These are phyloP conservation scores for Aviceda subcristata DNA, from an alignment of 2,113 vertebrate species.

Conservation along the genomic window DNA sequence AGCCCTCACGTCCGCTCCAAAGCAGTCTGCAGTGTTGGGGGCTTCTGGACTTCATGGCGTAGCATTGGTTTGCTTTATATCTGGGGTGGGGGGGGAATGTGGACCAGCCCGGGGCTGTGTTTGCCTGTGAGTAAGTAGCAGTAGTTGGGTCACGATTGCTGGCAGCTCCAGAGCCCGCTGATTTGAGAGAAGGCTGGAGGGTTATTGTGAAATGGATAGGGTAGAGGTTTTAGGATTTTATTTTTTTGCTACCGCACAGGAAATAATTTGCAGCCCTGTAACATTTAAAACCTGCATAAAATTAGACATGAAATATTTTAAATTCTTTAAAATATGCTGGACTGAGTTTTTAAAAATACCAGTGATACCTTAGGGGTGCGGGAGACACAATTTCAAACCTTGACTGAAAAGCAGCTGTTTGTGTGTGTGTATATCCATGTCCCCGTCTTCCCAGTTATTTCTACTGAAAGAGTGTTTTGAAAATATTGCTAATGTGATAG, in stretches of 20 bases:
- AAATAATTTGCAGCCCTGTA: not conserved
- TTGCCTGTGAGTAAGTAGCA: not conserved
- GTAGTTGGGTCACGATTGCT: accelerated
- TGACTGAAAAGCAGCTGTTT: not conserved
- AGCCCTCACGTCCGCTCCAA: not conserved
- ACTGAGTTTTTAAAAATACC: not conserved
- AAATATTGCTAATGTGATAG: not conserved
- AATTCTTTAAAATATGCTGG: not conserved
- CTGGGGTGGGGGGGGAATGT: too few species aligned
- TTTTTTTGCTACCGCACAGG: not conserved
- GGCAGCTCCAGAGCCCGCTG: not conserved
- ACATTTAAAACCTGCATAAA: not conserved
- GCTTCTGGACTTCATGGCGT: not conserved
- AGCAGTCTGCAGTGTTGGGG: too few species aligned
- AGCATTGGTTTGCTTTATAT: accelerated
- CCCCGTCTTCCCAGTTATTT: not conserved
- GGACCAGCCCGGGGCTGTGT: not conserved
- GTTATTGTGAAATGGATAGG: not conserved
- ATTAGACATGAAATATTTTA: not conserved
- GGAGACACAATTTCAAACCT: not conserved
- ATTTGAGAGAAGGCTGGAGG: not conserved
- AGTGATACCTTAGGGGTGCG: not conserved
- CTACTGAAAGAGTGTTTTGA: not conserved
- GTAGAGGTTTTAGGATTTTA: not conserved
- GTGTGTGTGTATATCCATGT: not conserved